Conservation (phyloP, 2,113 vertebrate species). For the Pleuronectes platessa region DNA sequence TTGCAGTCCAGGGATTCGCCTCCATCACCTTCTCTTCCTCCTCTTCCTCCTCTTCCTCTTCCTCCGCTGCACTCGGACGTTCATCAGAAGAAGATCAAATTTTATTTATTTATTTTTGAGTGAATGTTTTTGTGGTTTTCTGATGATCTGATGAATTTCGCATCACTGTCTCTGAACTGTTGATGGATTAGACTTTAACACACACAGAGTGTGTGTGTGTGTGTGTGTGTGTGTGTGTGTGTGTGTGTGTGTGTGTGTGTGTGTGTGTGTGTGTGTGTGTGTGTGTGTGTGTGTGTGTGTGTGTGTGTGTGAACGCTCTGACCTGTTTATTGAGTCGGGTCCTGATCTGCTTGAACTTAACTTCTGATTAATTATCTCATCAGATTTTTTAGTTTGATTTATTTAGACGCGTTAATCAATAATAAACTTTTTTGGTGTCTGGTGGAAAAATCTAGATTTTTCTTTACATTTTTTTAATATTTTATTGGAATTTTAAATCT, state of each 20-base stretch:
- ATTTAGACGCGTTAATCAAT: too few species aligned
- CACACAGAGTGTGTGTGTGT: conserved; percentile 5
- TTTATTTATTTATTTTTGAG: background rate
- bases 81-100: background rate
- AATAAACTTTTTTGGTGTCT: too few species aligned
- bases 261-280: too few species aligned
- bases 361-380: too few species aligned
- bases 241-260: background rate
- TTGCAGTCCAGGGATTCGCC: conserved; percentile 63
- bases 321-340: background rate
- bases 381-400: too few species aligned
- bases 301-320: background rate
- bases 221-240: background rate
- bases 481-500: too few species aligned
- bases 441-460: too few species aligned
- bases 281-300: background rate
- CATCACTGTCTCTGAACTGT: conserved; percentile 5
- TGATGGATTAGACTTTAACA: conserved; percentile 21
- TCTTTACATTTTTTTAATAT: too few species aligned
- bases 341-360: too few species aligned
- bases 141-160: background rate
- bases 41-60: background rate
- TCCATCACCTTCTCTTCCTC: background rate
- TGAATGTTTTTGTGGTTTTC: background rate
- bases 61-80: background rate